phyloP scores from a whole-genome alignment of 2,113 vertebrate genomes.

The Acanthochromis polyacanthus region DNA sequence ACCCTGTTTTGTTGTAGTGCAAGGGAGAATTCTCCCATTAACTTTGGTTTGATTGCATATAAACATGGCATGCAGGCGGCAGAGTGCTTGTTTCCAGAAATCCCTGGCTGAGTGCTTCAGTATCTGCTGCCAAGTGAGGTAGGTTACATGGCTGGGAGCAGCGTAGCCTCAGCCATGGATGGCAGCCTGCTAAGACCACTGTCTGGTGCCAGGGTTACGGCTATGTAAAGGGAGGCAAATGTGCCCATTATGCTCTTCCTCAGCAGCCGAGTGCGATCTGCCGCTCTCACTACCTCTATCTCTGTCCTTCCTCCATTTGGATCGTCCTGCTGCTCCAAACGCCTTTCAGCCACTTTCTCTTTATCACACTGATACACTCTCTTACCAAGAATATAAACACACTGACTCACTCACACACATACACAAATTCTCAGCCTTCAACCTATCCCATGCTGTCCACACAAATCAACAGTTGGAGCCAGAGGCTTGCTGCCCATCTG shows the following conservation, averaged over 20 bases:
- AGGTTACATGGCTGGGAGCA: constrained; percentile 71
- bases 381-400: constrained; percentile 52
- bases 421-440: constrained; percentile 54
- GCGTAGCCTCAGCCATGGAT: constrained; percentile 50
- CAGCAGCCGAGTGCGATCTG: constrained; percentile 45
- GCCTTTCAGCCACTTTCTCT: constrained; percentile 45
- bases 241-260: constrained; percentile 59
- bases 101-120: constrained; percentile 58
- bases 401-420: constrained; percentile 26
- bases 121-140: constrained; percentile 70
- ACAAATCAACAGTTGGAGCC: constrained; percentile 75
- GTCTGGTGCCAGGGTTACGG: constrained; percentile 59
- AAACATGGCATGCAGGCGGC: constrained; percentile 69
- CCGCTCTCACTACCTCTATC: constrained; percentile 17
- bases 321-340: constrained; percentile 25
- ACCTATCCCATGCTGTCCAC: constrained; percentile 68
- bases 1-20: constrained; percentile 60
- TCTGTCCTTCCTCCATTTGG: constrained; percentile 36
- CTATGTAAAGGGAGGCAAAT: constrained; percentile 65
- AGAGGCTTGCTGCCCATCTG: constrained; percentile 76
- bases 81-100: constrained; percentile 71
- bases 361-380: constrained; percentile 58
- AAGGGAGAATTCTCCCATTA: constrained; percentile 73
- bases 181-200: constrained; percentile 60
- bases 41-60: constrained; percentile 77